phyloP scores from a whole-genome alignment of 2,888 invertebrate genomes.

The Choristoneura rosaceana region DNA sequence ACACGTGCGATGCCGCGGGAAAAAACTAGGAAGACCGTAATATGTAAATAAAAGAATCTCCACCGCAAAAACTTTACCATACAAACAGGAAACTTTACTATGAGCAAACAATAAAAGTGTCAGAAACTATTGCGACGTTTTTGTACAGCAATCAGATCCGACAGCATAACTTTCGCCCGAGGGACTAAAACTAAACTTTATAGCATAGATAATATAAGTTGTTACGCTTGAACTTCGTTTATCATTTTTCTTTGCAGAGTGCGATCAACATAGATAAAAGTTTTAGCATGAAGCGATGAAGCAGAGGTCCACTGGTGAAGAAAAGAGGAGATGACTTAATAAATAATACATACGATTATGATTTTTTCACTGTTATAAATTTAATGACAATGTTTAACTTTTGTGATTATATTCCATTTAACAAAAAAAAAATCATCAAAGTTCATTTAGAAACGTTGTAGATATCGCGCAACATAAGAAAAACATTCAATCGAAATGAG shows the following conservation, averaged over 20 bases:
- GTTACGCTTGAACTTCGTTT: constrained; percentile 20
- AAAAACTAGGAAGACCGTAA: too few species aligned
- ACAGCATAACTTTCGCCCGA: not conserved
- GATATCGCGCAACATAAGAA: too few species aligned
- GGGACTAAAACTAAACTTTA: constrained; percentile 3
- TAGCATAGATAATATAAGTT: constrained; percentile 21
- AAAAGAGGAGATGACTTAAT: not conserved
- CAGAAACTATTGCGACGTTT: not conserved
- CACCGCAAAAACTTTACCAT: not conserved
- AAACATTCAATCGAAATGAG: too few species aligned
- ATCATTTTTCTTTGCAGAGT: constrained; percentile 30
- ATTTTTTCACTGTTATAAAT: too few species aligned
- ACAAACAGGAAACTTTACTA: not conserved
- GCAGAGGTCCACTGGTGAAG: not conserved
- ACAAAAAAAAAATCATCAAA: too few species aligned
- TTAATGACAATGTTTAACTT: too few species aligned
- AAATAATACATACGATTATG: not conserved
- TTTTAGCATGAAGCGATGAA: constrained; percentile 7
- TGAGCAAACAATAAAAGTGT: not conserved
- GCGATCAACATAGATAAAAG: constrained; percentile 30
- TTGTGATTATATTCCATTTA: too few species aligned
- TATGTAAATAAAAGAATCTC: not conserved
- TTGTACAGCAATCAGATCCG: not conserved
- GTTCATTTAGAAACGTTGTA: too few species aligned
- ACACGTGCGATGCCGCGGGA: too few species aligned